A percentile compares a stretch with the other conserved stretches of the same genome.
phyloP scores from a whole-genome alignment of 2,888 invertebrate genomes.

The Girardia tigrina region DNA sequence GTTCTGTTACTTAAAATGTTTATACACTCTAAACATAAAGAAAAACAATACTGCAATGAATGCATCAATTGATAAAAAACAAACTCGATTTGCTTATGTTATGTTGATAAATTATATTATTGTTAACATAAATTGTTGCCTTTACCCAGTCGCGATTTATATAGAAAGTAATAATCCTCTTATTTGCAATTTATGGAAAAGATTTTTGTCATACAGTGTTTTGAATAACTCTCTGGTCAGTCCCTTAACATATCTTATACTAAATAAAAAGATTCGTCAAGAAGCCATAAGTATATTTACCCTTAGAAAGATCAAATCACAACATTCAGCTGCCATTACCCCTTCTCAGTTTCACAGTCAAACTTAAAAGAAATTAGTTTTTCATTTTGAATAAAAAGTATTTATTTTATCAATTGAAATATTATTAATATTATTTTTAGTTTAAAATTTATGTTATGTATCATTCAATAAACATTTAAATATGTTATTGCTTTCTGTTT shows the following conservation, averaged over 20 bases:
- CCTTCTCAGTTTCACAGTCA: not conserved
- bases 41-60: not conserved
- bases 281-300: not conserved
- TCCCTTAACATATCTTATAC: conserved; percentile 20
- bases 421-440: too few species aligned
- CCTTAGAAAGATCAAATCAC: not conserved
- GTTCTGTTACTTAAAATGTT: conserved; percentile 17
- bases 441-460: too few species aligned
- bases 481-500: too few species aligned
- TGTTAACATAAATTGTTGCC: conserved; percentile 21
- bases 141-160: not conserved
- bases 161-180: not conserved
- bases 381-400: too few species aligned
- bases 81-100: not conserved
- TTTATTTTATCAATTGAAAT: too few species aligned
- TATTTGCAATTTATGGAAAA: conserved; percentile 19
- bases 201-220: not conserved
- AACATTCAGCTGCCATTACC: not conserved
- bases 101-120: conserved; percentile 21
- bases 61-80: not conserved
- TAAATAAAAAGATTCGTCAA: conserved; percentile 21
- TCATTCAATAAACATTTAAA: too few species aligned
- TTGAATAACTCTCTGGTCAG: conserved; percentile 24
- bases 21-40: not conserved
- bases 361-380: not conserved